Evolutionary conservation across 2,113 vertebrate genomes (phyloP).

Genomic region (Xiphophorus couchianus): DNA sequence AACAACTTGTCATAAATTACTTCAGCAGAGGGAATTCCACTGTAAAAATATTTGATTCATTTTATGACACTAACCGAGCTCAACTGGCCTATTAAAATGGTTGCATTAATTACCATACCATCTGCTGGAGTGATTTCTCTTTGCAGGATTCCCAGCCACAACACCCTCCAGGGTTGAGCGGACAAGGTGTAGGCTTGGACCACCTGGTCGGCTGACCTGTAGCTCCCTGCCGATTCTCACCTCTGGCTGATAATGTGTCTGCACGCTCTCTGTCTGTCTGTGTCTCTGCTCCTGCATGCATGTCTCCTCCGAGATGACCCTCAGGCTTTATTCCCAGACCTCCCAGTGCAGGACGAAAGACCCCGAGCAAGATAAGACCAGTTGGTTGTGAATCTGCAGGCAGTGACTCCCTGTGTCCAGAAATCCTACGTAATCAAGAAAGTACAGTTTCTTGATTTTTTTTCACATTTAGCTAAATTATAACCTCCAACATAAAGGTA

Average conservation of each 20-base stretch:
- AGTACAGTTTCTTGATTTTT: neutral
- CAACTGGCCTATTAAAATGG: conserved; percentile 41
- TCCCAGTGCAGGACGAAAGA: conserved; percentile 45
- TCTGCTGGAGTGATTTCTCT: conserved; percentile 39
- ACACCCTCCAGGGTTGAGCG: conserved; percentile 28
- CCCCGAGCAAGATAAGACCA: conserved; percentile 57
- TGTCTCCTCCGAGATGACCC: conserved; percentile 59
- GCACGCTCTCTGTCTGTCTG: conserved; percentile 25
- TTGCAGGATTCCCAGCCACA: conserved; percentile 33
- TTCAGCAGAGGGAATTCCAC: conserved; percentile 29
- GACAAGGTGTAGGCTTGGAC: conserved; percentile 59
- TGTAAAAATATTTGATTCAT: conserved; percentile 29
- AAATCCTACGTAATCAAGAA: neutral
- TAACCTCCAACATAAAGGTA: neutral
- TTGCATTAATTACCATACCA: conserved; percentile 46
- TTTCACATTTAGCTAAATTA: neutral
- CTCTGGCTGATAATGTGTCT: conserved; percentile 61
- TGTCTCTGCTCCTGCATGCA: conserved; percentile 48
- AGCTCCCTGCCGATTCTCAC: conserved; percentile 59
- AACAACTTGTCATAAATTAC: conserved; percentile 7
- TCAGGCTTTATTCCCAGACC: conserved; percentile 55
- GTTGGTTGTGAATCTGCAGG: conserved; percentile 52
- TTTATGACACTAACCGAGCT: conserved; percentile 36
- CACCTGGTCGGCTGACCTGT: conserved; percentile 70
- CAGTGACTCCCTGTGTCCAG: conserved; percentile 40